phyloP scores from a whole-genome alignment of 2,888 invertebrate species.

The Lasioglossum calceatum region DNA sequence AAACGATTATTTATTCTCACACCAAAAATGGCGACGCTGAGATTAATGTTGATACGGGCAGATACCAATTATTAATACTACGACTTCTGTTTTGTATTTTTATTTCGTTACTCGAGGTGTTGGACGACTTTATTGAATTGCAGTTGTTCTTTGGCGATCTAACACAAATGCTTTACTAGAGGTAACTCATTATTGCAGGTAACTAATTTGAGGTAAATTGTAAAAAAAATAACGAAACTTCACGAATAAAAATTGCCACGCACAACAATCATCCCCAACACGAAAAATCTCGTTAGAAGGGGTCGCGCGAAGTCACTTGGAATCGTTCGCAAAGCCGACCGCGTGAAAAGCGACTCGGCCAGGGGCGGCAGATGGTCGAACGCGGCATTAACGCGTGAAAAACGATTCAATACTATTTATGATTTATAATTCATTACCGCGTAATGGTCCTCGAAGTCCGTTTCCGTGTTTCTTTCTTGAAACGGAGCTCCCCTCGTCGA shows the following conservation, averaged over 20 bases:
- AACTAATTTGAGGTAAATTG: not conserved
- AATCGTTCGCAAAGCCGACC: not conserved
- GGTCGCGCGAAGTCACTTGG: not conserved
- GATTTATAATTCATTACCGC: slow-evolving; percentile 19
- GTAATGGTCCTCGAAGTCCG: slow-evolving; percentile 14
- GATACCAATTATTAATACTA: not conserved
- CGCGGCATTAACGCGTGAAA: slow-evolving; percentile 12
- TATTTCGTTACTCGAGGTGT: not conserved
- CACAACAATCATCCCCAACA: not conserved
- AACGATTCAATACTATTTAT: slow-evolving; percentile 14
- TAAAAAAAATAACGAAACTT: not conserved
- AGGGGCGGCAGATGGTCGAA: slow-evolving; percentile 5
- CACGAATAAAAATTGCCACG: not conserved
- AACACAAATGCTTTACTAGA: not conserved
- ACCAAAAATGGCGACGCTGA: not conserved
- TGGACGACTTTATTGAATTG: not conserved
- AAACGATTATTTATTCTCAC: not conserved
- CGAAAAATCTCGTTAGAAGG: not conserved
- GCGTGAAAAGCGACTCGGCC: not conserved
- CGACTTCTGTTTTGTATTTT: not conserved
- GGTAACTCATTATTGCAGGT: too few relatives aligned
- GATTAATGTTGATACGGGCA: not conserved
- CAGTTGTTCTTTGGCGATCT: not conserved
- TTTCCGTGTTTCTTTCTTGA: slow-evolving; percentile 39
- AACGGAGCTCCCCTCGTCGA: slow-evolving; percentile 11